Base-by-base conservation (phyloP, 2,888 invertebrate species). In the Incurvaria masculella region DNA sequence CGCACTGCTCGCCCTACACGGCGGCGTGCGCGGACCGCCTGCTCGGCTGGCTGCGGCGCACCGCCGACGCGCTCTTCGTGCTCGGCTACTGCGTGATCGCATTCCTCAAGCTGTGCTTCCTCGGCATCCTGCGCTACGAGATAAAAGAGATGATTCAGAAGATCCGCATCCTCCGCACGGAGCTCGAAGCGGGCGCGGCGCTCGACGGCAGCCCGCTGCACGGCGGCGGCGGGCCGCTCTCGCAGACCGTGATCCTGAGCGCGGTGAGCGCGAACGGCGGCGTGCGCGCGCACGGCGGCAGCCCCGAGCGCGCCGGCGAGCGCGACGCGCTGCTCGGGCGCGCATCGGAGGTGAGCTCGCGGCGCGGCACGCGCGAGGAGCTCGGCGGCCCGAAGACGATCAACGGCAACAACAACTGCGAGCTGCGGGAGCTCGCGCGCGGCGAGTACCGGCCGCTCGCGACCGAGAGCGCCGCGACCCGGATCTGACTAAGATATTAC, bases 71-170 rank as follows among this genome's bases (percentile, higher is more conserved):
- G 51, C 81, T 93, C 49, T 91, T 89, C 64, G 86, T 90, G 50
- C 70, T 91, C 58, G 92, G 92, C 50, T 92, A 91, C 69, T 93
- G 93, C 75, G 91, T 93, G 54, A 88, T 93, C 60, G 89, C 92
- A 60, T 93, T 93, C 78, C 81, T 92, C 59, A 93, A 93, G 74
- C 80, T 92, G 70, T 91, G 91, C 81, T 93, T 93, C 81, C 85
- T 92, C 55, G 91, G 90, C 52, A 91, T 92, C 59, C 81, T 92
- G 59, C 84, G 91, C 51, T 90, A 90, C 78, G 91, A 92, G 79
- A 91, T 92, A 63, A 84, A 88, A 56, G 93, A 93, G 71, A 93
- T 93, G 93, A 91, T 93, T 63, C 91, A 92, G 68, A 93, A 93
- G 78, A 93, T 93, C 65, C 86, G 88, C 62, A 83, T 93, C 65